Evolutionary conservation across 2,888 invertebrate species (phyloP).

Genomic region (Nomada goodeniana): DNA sequence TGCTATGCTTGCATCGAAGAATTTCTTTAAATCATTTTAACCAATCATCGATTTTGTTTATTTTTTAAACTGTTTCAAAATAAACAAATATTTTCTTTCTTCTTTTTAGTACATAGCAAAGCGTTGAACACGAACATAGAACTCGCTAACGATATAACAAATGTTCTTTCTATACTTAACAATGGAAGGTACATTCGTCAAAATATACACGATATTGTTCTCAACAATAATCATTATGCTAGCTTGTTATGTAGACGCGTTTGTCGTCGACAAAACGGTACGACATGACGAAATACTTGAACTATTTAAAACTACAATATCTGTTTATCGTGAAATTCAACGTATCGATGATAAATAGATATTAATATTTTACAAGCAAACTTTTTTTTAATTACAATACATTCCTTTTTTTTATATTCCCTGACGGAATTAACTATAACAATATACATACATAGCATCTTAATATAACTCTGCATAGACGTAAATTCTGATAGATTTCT

Average conservation of each 20-base stretch:
- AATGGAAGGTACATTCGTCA: constrained; percentile 54
- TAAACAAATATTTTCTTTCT: constrained; percentile 38
- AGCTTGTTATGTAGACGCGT: constrained; percentile 34
- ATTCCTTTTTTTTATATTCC: constrained; percentile 10
- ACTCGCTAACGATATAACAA: constrained; percentile 50
- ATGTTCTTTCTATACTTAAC: constrained; percentile 49
- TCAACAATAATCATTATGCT: constrained; percentile 56
- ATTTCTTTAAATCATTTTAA: constrained; percentile 11
- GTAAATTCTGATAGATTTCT: constrained; percentile 19
- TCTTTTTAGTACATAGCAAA: not conserved
- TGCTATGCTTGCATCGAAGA: constrained; percentile 16
- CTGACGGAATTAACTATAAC: constrained; percentile 8
- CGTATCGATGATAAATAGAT: constrained; percentile 9
- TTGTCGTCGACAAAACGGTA: constrained; percentile 39
- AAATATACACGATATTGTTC: constrained; percentile 52
- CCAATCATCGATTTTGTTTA: constrained; percentile 50
- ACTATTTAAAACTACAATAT: constrained; percentile 38
- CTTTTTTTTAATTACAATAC: constrained; percentile 17
- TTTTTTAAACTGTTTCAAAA: constrained; percentile 28
- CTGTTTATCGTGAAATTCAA: constrained; percentile 28
- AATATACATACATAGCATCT: constrained; percentile 12
- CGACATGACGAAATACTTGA: constrained; percentile 33
- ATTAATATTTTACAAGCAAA: constrained; percentile 26
- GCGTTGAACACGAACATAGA: constrained; percentile 50
- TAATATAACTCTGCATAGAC: constrained; percentile 9